Base-by-base conservation (phyloP, 1,140 invertebrate species). In the Mizuhopecten yessoensis region DNA sequence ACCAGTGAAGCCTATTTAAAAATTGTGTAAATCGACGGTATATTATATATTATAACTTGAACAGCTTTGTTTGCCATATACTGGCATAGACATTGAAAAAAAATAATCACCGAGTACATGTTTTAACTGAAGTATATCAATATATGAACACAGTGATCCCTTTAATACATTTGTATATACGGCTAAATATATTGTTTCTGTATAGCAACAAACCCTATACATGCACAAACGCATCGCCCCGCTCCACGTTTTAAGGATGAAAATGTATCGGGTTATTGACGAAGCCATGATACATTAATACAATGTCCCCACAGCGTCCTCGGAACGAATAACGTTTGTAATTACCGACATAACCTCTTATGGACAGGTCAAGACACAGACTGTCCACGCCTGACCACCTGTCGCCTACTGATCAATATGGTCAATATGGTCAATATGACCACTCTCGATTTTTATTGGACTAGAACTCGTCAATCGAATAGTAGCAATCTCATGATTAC, bases 311-410 rank as follows among this genome's bases (percentile, higher is more conserved):
- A 75, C 23, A n/a, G 57, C 5, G 57, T 75, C 57, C 23, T 9
- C n/a, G 23, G 23, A 29, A 75, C 57, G n/a, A 75, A 75, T 75
- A n/a, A 75, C 17, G 5, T 75, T 75, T 75, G 57, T 75, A 75
- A 75, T n/a, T 75, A n/a, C 0, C 57, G 57, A 75, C 29, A 17
- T 75, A 17, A 75, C 57, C 57, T 29, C 57, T 75, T 2, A 7
- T 5, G 57, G 57, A 75, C 57, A 75, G 57, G 57, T 75, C 57
- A 75, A 75, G 57, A 29, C 57, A 75, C 57, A 75, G 57, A 75
- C 57, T 75, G 57, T 75, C 57, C 57, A 75, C 57, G 57, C 57
- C 57, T 75, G 57, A 75, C 57, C 57, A 75, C 57, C 57, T 75
- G 57, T 75, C 57, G n/a, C 57, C 23, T n/a, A n/a, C n/a, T n/a